Evolutionary conservation across 1,140 invertebrate species (phyloP), one percentile per base, ranked within the genome.

Genomic region (Octopus sinensis): DNA sequence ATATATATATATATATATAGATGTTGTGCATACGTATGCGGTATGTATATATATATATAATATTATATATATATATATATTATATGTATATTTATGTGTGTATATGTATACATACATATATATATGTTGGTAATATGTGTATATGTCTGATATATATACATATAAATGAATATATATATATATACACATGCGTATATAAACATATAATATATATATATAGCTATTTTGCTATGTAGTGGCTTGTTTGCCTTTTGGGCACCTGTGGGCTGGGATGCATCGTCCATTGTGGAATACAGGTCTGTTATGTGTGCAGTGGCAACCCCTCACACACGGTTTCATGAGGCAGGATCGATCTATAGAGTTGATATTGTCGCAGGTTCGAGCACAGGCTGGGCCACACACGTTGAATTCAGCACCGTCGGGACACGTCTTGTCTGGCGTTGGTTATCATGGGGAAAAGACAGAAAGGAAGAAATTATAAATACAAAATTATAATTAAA

Each of bases 201-300:
- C 5, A 71, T 17, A 10, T 4, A 4, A 10, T 71, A 10, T 7
- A 13, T 71, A 71, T 71, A 71, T 71, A 71, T 71, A 71, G 17
- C 4, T 71, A 71, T 71, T n/a, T 71, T n/a, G 17, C 17, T 71
- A 71, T 71, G 30, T 73, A 73, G 5, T 6, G 6, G 4, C 5
- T 73, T 73, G 17, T 13, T 73, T 73, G 68, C 17, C 17, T 52
- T 71, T 62, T 17, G 89, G 89, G 78, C 90, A 91, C 7, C 86
- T 83, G 12, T 86, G 84, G 71, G 86, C 82, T 12, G 82, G 82
- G 52, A 91, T 89, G 82, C 90, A 91, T 78, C 82, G 85, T 56
- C 88, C 87, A 23, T 88, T 85, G 73, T 89, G 88, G 79, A 88
- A 87, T 2, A 90, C 89, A 12, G 85, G 82, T n/a, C 87, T 88